These are phyloP conservation scores for Aradophagus sp. DNA, from an alignment of 1,140 invertebrate species.

Conservation along the genomic window DNA sequence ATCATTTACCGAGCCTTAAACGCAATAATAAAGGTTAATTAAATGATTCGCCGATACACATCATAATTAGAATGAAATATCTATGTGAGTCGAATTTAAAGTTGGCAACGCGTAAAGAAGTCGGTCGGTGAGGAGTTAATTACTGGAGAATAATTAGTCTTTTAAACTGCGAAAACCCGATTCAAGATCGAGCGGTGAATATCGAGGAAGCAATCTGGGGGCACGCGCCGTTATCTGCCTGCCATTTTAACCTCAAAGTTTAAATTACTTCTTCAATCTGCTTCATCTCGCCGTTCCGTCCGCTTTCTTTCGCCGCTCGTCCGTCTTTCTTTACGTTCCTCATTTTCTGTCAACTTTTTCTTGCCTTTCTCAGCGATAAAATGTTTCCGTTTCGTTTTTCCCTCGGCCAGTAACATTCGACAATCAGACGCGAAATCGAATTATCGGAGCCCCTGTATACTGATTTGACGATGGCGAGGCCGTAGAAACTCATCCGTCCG, in stretches of 20 bases:
- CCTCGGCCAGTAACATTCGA: slow-evolving; percentile 25
- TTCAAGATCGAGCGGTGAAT: slow-evolving; percentile 51
- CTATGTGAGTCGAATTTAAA: slow-evolving; percentile 22
- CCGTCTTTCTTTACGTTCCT: too few species aligned
- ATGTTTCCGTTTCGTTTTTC: slow-evolving; percentile 40
- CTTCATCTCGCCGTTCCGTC: slow-evolving; percentile 45
- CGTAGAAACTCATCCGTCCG: too few species aligned
- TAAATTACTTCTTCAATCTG: slow-evolving; percentile 63
- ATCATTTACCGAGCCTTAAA: too few species aligned
- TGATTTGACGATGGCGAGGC: slow-evolving; percentile 14
- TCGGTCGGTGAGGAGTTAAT: slow-evolving; percentile 56
- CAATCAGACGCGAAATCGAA: slow-evolving; percentile 45
- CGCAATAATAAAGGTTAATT: slow-evolving; percentile 31
- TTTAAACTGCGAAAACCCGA: slow-evolving; percentile 44
- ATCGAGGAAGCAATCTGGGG: slow-evolving; percentile 62
- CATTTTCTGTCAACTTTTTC: slow-evolving; percentile 16
- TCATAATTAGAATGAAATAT: slow-evolving; percentile 30
- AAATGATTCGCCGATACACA: too few species aligned
- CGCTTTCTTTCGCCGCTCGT: slow-evolving; percentile 27
- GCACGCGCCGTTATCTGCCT: slow-evolving; percentile 52
- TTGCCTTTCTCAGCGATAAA: slow-evolving; percentile 38
- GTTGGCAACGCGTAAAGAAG: slow-evolving; percentile 19
- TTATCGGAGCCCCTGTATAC: slow-evolving; percentile 39
- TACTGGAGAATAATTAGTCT: slow-evolving; percentile 58
- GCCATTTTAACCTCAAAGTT: slow-evolving; percentile 60